Evolutionary conservation across 2,113 vertebrate species (phyloP).

Genomic region (Galbula dea): DNA sequence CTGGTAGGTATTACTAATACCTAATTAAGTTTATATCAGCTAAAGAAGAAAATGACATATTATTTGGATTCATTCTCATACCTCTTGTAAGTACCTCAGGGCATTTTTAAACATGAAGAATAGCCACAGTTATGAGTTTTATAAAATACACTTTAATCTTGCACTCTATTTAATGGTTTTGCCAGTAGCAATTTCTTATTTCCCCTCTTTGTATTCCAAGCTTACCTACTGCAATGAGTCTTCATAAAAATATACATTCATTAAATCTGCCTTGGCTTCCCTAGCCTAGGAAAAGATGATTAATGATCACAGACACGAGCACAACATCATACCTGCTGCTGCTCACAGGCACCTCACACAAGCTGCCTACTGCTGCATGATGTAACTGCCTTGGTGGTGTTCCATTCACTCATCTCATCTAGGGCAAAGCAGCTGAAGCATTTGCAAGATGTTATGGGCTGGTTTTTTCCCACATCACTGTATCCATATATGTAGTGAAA

Average conservation of each 20-base stretch:
- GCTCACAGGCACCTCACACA: neutral
- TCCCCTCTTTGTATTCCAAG: neutral
- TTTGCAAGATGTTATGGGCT: neutral
- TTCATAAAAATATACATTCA: constrained; percentile 16
- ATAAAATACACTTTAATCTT: constrained; percentile 22
- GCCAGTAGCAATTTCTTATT: constrained; percentile 4
- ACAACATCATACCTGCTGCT: neutral
- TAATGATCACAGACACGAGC: constrained; percentile 6
- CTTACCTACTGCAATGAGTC: neutral
- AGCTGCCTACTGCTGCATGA: neutral
- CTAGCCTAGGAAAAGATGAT: neutral
- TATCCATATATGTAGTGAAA: neutral
- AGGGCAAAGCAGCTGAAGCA: neutral
- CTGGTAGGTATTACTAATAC: neutral
- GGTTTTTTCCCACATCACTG: neutral
- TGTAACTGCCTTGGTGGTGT: neutral
- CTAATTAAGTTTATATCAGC: neutral
- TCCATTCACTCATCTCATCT: neutral
- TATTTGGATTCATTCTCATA: neutral
- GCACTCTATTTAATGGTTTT: neutral
- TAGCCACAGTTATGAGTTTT: neutral
- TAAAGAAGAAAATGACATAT: neutral
- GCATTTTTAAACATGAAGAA: constrained; percentile 26
- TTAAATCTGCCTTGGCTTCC: constrained; percentile 18
- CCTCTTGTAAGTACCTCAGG: neutral